Evolutionary conservation across 2,113 vertebrate genomes (phyloP).

Genomic region (Galemys pyrenaicus): DNA sequence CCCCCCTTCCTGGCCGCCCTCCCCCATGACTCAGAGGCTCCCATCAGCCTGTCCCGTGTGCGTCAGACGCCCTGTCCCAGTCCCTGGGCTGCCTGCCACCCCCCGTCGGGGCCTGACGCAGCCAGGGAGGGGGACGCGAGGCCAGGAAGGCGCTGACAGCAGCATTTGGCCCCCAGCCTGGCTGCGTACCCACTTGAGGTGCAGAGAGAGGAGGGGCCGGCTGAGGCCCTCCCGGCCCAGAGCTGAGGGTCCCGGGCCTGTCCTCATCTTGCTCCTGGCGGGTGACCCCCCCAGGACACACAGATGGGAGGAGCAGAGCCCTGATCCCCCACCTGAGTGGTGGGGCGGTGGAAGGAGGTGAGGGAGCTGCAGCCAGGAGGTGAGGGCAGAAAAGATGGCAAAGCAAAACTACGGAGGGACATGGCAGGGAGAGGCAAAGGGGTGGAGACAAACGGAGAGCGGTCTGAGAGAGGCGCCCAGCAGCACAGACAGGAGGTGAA

Average conservation of each 20-base stretch:
- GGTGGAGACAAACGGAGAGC: not conserved
- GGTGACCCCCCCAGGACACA: not conserved
- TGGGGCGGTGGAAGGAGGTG: not conserved
- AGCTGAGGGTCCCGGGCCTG: not conserved
- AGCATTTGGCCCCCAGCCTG: slow-evolving; percentile 45
- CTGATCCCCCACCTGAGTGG: no score
- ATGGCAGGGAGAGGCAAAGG: not conserved
- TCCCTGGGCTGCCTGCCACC: slow-evolving; percentile 61
- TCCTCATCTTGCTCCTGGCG: not conserved
- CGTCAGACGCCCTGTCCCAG: slow-evolving; percentile 52
- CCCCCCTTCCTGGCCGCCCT: not conserved
- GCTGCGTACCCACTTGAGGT: not conserved
- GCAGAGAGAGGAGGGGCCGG: not conserved
- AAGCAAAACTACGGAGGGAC: not conserved
- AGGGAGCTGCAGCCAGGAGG: not conserved
- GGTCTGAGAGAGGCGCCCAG: no score
- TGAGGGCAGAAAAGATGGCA: not conserved
- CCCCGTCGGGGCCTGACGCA: not conserved
- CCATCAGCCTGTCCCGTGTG: not conserved
- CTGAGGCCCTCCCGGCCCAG: not conserved
- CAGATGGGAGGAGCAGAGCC: not conserved
- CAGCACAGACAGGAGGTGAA: no score
- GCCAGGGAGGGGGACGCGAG: not conserved
- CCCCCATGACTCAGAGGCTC: slow-evolving; percentile 47
- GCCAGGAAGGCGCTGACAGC: slow-evolving; percentile 62